phyloP scores from a whole-genome alignment of 1,140 invertebrate genomes.

The Drosophila suzukii region DNA sequence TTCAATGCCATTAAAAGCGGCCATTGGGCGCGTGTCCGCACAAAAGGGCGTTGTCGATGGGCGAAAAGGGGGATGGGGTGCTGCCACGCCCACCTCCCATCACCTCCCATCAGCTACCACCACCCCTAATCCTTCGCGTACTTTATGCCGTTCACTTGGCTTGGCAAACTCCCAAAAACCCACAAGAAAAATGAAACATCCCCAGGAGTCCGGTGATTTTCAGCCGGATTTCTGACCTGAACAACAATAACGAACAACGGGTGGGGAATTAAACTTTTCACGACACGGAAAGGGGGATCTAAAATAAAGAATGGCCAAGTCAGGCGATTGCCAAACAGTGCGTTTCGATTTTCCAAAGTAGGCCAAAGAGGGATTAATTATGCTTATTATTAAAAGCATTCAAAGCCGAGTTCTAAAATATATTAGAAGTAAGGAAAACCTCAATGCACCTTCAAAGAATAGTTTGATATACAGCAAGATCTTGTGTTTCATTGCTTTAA shows the following conservation, averaged over 20 bases:
- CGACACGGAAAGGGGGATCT: background rate
- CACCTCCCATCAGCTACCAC: conserved; percentile 1
- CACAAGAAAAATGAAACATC: conserved; percentile 41
- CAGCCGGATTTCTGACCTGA: conserved; percentile 45
- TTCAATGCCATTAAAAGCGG: conserved; percentile 77
- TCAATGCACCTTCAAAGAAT: no score
- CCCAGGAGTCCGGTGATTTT: conserved; percentile 42
- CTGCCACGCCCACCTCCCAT: conserved; percentile 1
- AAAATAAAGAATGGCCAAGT: conserved; percentile 6
- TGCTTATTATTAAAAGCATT: background rate
- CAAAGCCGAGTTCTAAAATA: no score
- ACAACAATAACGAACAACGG: conserved; percentile 36
- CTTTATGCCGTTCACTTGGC: conserved; percentile 69
- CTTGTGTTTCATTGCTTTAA: no score
- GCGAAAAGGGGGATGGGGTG: background rate
- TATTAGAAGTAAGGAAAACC: no score
- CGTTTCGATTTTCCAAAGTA: background rate
- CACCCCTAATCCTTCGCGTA: conserved; percentile 74
- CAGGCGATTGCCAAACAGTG: background rate
- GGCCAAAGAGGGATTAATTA: background rate
- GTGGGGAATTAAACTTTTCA: conserved; percentile 20
- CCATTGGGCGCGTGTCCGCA: conserved; percentile 59
- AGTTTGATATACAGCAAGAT: no score
- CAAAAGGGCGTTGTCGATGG: conserved; percentile 19
- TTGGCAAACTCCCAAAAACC: conserved; percentile 59